Evolutionary conservation across 2,888 invertebrate species (phyloP).

Genomic region (Amblyjoppa fuscipennis): DNA sequence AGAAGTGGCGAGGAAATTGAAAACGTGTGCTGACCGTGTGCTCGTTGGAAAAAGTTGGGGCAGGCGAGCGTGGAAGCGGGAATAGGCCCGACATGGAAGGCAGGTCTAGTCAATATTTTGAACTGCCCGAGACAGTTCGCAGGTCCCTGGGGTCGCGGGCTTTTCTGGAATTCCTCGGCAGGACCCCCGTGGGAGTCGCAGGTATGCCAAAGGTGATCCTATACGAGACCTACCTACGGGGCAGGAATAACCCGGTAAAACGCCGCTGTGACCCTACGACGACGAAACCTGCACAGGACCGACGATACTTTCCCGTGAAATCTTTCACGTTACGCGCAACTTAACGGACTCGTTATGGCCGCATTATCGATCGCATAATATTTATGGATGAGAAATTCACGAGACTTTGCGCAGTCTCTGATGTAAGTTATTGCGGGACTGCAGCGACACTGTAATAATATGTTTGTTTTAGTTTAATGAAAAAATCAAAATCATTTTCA

Average conservation of each 20-base stretch:
- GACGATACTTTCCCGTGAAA: slow-evolving; percentile 37
- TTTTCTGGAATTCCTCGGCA: slow-evolving; percentile 68
- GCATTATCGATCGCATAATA: slow-evolving; percentile 42
- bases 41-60: slow-evolving; percentile 47
- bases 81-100: slow-evolving; percentile 57
- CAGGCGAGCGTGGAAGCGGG: slow-evolving; percentile 35
- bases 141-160: slow-evolving; percentile 69
- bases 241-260: slow-evolving; percentile 40
- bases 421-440: not conserved
- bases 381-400: slow-evolving; percentile 43
- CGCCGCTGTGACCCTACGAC: slow-evolving; percentile 27
- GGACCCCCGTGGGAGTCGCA: slow-evolving; percentile 65
- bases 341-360: slow-evolving; percentile 5
- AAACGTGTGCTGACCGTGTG: slow-evolving; percentile 51
- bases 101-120: slow-evolving; percentile 75
- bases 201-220: slow-evolving; percentile 65
- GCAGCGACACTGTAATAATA: not conserved
- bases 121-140: slow-evolving; percentile 69
- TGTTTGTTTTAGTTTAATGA: too few relatives aligned
- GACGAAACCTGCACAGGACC: slow-evolving; percentile 18
- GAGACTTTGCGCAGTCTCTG: not conserved
- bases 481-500: too few relatives aligned
- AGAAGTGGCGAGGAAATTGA: slow-evolving; percentile 52
- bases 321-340: slow-evolving; percentile 32
- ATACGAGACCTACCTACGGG: slow-evolving; percentile 24